Evolutionary conservation across 2,113 vertebrate genomes (phyloP).

Genomic region (Sebastes fasciatus): DNA sequence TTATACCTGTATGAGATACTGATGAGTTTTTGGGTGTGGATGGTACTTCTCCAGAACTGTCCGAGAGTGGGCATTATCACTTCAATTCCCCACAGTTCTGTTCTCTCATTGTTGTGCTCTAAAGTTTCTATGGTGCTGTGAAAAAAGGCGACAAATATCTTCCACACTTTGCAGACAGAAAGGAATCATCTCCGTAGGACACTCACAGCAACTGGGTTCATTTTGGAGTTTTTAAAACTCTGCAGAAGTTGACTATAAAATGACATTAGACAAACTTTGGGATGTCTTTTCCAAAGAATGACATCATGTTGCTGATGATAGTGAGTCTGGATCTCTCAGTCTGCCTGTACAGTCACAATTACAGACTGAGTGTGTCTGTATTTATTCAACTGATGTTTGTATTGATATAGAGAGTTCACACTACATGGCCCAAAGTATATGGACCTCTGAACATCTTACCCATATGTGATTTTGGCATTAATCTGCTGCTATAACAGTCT

Average conservation of each 20-base stretch:
- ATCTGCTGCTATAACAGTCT: no score
- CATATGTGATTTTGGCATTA: no score
- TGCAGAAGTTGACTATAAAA: neutral
- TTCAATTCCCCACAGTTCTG: constrained; percentile 40
- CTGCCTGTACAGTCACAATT: neutral
- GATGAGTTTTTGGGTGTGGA: constrained; percentile 29
- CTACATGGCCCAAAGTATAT: no score
- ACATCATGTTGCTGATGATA: neutral
- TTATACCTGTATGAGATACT: constrained; percentile 1
- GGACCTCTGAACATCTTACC: no score
- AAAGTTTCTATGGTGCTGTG: constrained; percentile 37
- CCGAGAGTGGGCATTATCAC: constrained; percentile 32
- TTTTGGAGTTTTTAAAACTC: constrained; percentile 14
- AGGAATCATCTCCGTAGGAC: constrained; percentile 24
- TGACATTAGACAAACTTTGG: neutral
- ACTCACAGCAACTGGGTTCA: constrained; percentile 20
- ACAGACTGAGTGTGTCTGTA: neutral
- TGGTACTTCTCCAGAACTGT: neutral
- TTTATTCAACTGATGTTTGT: neutral
- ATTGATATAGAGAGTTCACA: no score
- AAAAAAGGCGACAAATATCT: constrained; percentile 48
- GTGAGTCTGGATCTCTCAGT: neutral
- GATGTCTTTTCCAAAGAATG: neutral
- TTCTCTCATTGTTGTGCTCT: constrained; percentile 35
- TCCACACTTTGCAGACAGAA: constrained; percentile 34